These are phyloP conservation scores for Pluvianellus socialis DNA, from an alignment of 2,113 vertebrate species.

Conservation along the genomic window DNA sequence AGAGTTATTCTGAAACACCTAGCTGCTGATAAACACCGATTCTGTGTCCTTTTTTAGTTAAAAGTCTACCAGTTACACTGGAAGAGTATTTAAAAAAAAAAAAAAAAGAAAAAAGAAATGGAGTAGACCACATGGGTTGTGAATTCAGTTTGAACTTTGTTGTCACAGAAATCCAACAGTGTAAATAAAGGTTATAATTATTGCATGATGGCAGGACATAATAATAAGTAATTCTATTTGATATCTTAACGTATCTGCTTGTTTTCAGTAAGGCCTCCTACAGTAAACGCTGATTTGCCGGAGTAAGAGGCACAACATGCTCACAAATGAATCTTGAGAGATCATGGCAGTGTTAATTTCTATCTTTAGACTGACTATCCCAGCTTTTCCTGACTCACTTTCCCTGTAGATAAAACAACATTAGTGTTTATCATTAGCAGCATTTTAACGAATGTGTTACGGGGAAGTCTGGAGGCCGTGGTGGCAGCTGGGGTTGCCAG, in stretches of 20 bases:
- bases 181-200: background rate
- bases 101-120: background rate
- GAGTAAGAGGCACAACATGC: fast-evolving
- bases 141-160: background rate
- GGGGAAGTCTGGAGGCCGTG: background rate
- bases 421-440: background rate
- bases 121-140: background rate
- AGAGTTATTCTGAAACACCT: background rate
- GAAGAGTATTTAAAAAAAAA: background rate
- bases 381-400: background rate
- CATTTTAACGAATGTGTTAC: background rate
- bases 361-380: background rate
- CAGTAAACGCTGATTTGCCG: background rate
- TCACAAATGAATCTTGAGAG: background rate
- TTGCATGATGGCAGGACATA: background rate
- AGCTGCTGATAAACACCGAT: background rate
- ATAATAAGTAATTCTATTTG: background rate
- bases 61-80: background rate
- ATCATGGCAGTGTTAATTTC: background rate
- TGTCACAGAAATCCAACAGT: background rate
- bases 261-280: background rate
- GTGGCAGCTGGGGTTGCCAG: background rate
- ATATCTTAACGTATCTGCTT: background rate
- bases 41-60: background rate
- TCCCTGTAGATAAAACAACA: background rate